Base-by-base conservation (phyloP, 2,888 invertebrate genomes). In the Lepeophtheirus nordmannii region DNA sequence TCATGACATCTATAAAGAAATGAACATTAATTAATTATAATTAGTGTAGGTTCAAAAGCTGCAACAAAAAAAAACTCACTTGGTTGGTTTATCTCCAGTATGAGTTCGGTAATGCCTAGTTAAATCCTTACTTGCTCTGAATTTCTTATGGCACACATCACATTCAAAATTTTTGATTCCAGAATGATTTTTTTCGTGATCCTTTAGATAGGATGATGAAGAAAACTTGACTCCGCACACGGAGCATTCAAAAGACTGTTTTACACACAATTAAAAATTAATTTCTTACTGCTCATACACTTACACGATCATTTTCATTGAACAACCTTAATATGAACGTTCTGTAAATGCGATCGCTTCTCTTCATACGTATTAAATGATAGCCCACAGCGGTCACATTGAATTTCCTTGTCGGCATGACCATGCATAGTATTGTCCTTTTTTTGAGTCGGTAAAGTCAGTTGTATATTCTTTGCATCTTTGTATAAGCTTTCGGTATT, bases 1-100 rank as follows among this genome's bases (percentile, higher is more conserved):
- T n/a, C 53, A 14, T 57, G 22, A 58, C 67, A 67, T 23, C n/a
- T n/a, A 30, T 62, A 65, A n/a, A 20, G 23, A 17, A 3, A 53
- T 30, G 30, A 7, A 8, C 53, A 53, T 53, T 11, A 53, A 17
- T n/a, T 17, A n/a, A 5, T n/a, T 17, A 17, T 14, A 9, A 17
- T 10, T 10, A 58, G n/a, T n/a, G n/a, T n/a, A n/a, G n/a, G n/a
- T 58, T 58, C 23, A 8, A 22, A 58, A 9, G 58, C 7, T 22
- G 1, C n/a, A 8, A 20, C 7, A 53, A 20, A n/a, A 5, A 8
- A 17, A 1, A 53, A 17, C 58, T 22, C 23, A 58, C 58, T 22
- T 17, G 23, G 1, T 7, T 12, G 58, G 58, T 23, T 58, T 58
- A 14, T 58, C 58, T 22, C 58, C 58, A 2, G 58, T 58, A 23